These are phyloP conservation scores for Odontocolon sp. DNA, from an alignment of 2,888 invertebrate species.

Conservation along the genomic window DNA sequence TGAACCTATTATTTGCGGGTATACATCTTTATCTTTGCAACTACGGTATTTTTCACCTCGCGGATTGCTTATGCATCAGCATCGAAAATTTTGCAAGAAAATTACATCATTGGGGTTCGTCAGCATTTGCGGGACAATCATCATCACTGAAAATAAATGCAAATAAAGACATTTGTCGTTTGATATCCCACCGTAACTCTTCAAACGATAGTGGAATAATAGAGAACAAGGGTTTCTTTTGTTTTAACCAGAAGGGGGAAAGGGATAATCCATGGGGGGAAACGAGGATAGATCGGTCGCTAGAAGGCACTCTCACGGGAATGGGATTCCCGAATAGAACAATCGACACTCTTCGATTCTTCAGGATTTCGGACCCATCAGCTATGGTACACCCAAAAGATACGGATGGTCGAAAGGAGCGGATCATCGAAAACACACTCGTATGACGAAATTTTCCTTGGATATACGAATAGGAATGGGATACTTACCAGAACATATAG, in stretches of 20 bases:
- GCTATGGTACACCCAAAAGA: not conserved
- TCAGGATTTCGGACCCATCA: not conserved
- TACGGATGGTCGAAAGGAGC: not conserved
- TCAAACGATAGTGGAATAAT: not conserved
- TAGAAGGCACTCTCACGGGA: not conserved
- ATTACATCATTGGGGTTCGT: too few relatives aligned
- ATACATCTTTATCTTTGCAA: too few relatives aligned
- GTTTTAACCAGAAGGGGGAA: not conserved
- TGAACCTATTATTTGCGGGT: too few relatives aligned
- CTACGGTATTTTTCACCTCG: too few relatives aligned
- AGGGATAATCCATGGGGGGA: not conserved
- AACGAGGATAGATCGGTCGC: not conserved
- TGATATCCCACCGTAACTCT: not conserved
- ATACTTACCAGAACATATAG: too few relatives aligned
- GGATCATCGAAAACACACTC: not conserved
- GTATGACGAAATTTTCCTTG: not conserved
- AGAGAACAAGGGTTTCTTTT: not conserved
- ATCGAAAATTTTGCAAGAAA: too few relatives aligned
- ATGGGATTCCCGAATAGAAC: not conserved
- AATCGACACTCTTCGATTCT: not conserved
- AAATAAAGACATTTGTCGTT: slow-evolving; percentile 12
- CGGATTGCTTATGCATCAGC: too few relatives aligned
- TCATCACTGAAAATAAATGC: too few relatives aligned
- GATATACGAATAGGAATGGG: not conserved
- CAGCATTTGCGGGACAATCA: too few relatives aligned